These are phyloP conservation scores for Amiota communis DNA, from an alignment of 2,888 invertebrate species.

Conservation along the genomic window DNA sequence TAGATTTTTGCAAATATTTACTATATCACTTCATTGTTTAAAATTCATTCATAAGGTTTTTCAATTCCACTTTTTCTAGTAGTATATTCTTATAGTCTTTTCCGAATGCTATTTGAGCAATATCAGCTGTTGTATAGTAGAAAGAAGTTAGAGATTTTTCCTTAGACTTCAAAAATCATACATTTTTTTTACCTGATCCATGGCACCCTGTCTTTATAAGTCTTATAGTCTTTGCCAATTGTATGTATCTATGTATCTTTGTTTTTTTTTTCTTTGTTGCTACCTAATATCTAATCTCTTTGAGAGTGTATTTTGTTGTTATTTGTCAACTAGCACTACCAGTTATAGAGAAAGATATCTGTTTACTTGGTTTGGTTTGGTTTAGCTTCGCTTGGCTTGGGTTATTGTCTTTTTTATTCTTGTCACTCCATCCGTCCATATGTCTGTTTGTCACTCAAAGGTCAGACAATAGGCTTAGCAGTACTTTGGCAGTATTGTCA, in stretches of 20 bases:
- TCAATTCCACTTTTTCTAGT: not conserved
- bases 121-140: conserved; percentile 21
- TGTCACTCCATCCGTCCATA: conserved; percentile 51
- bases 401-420: conserved; percentile 53
- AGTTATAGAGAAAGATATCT: conserved; percentile 35
- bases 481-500: conserved; percentile 62
- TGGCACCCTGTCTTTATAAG: conserved; percentile 22
- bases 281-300: conserved; percentile 23
- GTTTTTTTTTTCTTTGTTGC: not conserved
- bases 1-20: conserved; percentile 36
- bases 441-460: conserved; percentile 34
- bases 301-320: conserved; percentile 24
- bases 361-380: conserved; percentile 7
- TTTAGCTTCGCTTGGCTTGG: conserved; percentile 8
- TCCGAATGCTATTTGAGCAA: conserved; percentile 18
- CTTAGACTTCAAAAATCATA: not conserved
- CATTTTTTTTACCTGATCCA: conserved; percentile 29
- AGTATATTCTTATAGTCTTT: not conserved
- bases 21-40: conserved; percentile 46
- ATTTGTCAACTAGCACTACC: conserved; percentile 59
- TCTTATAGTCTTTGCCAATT: conserved; percentile 1
- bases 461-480: conserved; percentile 67
- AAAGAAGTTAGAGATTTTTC: not conserved
- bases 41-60: conserved; percentile 42
- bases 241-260: not conserved